Percentiles rank a stretch among this genome's conserved stretches.
These are phyloP conservation scores for Tenebrosternarchus preto DNA, from an alignment of 2,113 vertebrate genomes.

Conservation along the genomic window DNA sequence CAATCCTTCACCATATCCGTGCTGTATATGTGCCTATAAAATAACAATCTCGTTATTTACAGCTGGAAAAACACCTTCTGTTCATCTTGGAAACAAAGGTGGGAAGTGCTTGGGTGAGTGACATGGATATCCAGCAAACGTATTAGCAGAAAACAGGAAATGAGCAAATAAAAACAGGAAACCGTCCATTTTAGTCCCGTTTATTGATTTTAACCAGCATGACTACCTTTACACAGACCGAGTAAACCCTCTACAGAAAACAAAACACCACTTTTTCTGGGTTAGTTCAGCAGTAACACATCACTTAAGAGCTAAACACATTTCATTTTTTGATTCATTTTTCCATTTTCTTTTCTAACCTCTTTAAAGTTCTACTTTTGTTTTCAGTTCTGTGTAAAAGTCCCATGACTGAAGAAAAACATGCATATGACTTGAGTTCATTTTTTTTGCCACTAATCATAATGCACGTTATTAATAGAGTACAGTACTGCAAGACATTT, in stretches of 20 bases:
- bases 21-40: not conserved
- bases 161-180: slow-evolving; percentile 12
- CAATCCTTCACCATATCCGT: not conserved
- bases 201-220: slow-evolving; percentile 89
- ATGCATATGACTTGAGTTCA: slow-evolving; percentile 91
- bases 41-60: slow-evolving; percentile 17
- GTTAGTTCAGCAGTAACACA: slow-evolving; percentile 74
- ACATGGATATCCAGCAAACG: not conserved
- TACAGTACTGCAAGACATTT: slow-evolving; percentile 94
- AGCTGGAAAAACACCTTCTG: slow-evolving; percentile 18
- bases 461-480: slow-evolving; percentile 92
- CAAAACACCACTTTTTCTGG: slow-evolving; percentile 70
- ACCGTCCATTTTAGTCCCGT: slow-evolving; percentile 71
- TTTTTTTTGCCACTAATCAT: slow-evolving; percentile 84
- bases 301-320: slow-evolving; percentile 67
- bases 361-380: slow-evolving; percentile 65
- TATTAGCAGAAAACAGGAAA: slow-evolving; percentile 16
- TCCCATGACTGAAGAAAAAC: slow-evolving; percentile 86
- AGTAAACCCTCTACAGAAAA: slow-evolving; percentile 73
- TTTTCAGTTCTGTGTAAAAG: slow-evolving; percentile 88
- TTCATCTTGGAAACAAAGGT: slow-evolving; percentile 4
- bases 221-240: slow-evolving; percentile 89
- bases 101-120: not conserved
- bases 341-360: slow-evolving; percentile 54
- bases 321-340: slow-evolving; percentile 33